Conservation (phyloP, 2,888 invertebrate genomes). For the Mimachlamys varia region DNA sequence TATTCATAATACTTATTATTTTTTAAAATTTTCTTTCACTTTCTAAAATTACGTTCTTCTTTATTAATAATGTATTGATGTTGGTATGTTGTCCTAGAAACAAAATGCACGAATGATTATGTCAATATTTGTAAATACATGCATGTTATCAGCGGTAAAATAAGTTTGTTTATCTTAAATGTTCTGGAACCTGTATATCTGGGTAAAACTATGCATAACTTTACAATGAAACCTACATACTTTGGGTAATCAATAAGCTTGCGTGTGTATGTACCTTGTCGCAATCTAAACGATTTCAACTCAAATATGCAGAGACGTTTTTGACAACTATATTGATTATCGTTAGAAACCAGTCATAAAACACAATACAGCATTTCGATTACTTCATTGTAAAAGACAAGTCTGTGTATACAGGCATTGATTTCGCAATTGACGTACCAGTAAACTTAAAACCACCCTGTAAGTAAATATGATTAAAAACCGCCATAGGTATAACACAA, state of each 20-base stretch:
- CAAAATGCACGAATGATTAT: not conserved
- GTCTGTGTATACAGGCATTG: not conserved
- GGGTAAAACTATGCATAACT: not conserved
- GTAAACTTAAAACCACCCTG: not conserved
- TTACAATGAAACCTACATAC: not conserved
- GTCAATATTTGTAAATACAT: not conserved
- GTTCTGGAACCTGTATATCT: not conserved
- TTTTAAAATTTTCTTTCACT: too few species aligned
- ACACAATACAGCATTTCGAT: not conserved
- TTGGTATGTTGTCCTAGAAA: not conserved
- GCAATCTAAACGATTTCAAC: not conserved
- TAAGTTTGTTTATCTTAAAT: not conserved
- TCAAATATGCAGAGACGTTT: not conserved
- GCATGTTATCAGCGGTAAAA: not conserved
- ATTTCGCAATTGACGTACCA: not conserved
- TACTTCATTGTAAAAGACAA: not conserved
- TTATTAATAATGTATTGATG: too few species aligned
- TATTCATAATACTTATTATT: too few species aligned
- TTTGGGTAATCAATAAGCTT: not conserved
- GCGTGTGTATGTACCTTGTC: not conserved
- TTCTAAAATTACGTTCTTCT: too few species aligned
- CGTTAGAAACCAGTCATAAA: not conserved
- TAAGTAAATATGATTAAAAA: too few species aligned
- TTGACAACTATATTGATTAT: constrained; percentile 15
- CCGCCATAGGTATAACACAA: too few species aligned